These are phyloP conservation scores for Lottia scabra DNA, from an alignment of 2,888 invertebrate species.

Conservation along the genomic window DNA sequence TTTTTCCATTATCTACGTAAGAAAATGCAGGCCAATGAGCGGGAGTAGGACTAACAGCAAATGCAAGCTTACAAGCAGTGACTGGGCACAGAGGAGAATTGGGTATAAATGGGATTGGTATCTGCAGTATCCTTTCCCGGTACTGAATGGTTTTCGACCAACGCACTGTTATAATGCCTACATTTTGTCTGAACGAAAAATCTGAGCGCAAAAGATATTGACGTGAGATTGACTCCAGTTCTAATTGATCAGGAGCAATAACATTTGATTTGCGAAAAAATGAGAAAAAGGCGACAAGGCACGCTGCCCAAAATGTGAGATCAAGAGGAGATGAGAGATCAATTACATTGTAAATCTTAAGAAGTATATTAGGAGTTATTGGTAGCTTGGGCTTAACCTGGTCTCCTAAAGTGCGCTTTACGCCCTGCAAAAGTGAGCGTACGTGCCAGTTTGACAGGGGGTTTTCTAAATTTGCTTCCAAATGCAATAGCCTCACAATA, in stretches of 20 bases:
- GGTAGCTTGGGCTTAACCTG: conserved; percentile 9
- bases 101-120: background rate
- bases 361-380: conserved; percentile 1
- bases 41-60: background rate
- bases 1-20: background rate
- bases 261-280: conserved; percentile 1
- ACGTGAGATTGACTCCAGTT: too few species aligned
- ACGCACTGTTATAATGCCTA: background rate
- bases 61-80: background rate
- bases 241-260: background rate
- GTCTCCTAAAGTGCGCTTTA: conserved; percentile 3
- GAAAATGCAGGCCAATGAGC: background rate
- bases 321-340: background rate
- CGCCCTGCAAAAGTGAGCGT: conserved; percentile 11
- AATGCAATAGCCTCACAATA: conserved; percentile 7
- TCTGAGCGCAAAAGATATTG: background rate
- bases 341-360: background rate
- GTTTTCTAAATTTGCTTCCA: conserved; percentile 10
- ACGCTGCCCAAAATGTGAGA: conserved; percentile 9
- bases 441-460: conserved; percentile 9
- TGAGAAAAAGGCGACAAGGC: conserved; percentile 12
- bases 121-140: background rate
- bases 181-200: background rate
- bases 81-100: background rate
- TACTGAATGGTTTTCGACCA: background rate